phyloP scores from a whole-genome alignment of 2,888 invertebrate genomes.

The Chrysodeixis includens region DNA sequence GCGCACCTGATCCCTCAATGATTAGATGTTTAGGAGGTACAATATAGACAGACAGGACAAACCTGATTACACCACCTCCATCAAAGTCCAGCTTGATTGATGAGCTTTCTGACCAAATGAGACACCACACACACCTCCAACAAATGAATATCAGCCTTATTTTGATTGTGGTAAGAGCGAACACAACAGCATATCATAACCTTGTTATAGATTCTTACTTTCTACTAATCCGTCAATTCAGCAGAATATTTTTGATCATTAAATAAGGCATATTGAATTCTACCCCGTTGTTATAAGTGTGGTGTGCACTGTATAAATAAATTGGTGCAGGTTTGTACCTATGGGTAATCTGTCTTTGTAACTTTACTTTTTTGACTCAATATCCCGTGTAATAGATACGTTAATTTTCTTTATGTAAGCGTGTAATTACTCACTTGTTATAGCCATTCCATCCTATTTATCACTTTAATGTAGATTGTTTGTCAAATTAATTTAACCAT shows the following conservation, averaged over 20 bases:
- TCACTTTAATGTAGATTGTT: too few species aligned
- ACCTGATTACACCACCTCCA: conserved; percentile 83
- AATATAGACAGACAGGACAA: conserved; percentile 76
- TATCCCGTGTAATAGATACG: conserved; percentile 59
- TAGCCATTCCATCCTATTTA: background rate
- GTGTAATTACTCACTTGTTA: background rate
- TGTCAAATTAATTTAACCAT: too few species aligned
- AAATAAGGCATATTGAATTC: conserved; percentile 37
- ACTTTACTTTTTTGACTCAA: conserved; percentile 60
- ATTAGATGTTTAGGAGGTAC: conserved; percentile 72
- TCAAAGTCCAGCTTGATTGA: conserved; percentile 83
- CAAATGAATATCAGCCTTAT: conserved; percentile 51
- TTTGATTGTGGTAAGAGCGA: conserved; percentile 14
- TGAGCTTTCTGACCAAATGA: conserved; percentile 76
- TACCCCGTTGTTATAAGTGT: conserved; percentile 27
- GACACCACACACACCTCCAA: conserved; percentile 35
- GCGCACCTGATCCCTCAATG: conserved; percentile 75
- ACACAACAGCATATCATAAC: conserved; percentile 34
- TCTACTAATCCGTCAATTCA: conserved; percentile 69
- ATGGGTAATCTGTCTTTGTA: conserved; percentile 63
- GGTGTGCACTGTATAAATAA: background rate
- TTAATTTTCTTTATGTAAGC: conserved; percentile 21
- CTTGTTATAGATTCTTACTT: conserved; percentile 60
- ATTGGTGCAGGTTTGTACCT: conserved; percentile 49
- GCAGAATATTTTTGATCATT: conserved; percentile 37